Conservation (phyloP, 2,888 invertebrate species). For the Pelosia muscerda region DNA sequence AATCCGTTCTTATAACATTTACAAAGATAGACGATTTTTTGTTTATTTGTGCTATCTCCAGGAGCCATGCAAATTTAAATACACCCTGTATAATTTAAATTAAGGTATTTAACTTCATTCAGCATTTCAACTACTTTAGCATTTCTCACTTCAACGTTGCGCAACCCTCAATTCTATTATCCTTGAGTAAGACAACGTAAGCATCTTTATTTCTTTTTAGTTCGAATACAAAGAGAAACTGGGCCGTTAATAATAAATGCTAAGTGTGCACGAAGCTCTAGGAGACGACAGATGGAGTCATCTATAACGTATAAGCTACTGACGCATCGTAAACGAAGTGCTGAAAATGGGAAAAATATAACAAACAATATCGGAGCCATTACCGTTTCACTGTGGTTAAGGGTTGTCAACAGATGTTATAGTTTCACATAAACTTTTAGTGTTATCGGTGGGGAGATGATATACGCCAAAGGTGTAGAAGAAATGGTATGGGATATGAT, state of each 20-base stretch:
- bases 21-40: not conserved
- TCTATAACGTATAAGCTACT: slow-evolving; percentile 21
- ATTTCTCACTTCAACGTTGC: not conserved
- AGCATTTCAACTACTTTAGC: not conserved
- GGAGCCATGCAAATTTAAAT: not conserved
- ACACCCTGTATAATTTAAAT: not conserved
- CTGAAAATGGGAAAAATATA: slow-evolving; percentile 6
- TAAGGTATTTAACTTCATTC: not conserved
- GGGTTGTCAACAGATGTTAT: not conserved
- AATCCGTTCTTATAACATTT: not conserved
- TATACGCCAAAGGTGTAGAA: not conserved
- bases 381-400: not conserved
- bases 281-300: slow-evolving; percentile 24
- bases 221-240: slow-evolving; percentile 10
- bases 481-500: not conserved
- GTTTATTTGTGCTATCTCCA: not conserved
- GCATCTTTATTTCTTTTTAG: slow-evolving; percentile 20
- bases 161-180: not conserved
- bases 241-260: slow-evolving; percentile 42
- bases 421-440: slow-evolving; percentile 2
- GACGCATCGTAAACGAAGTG: slow-evolving; percentile 7
- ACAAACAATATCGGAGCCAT: not conserved
- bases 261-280: slow-evolving; percentile 7
- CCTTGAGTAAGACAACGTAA: slow-evolving; percentile 3
- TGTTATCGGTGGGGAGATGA: not conserved